Evolutionary conservation across 2,113 vertebrate species (phyloP).

Genomic region (Zosterops lateralis): DNA sequence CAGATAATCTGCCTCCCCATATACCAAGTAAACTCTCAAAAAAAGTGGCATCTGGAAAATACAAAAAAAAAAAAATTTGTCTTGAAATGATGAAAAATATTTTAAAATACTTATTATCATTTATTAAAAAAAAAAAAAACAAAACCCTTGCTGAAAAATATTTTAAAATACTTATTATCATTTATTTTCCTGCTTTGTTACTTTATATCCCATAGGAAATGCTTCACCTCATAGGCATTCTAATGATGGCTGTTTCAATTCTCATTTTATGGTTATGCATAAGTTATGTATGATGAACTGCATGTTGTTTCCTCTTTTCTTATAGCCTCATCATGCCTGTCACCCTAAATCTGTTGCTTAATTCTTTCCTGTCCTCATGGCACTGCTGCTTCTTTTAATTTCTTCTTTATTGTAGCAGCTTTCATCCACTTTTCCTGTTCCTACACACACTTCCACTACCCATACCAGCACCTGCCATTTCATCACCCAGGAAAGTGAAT

Average conservation of each 20-base stretch:
- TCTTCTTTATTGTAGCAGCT: not conserved
- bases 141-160: too few species aligned
- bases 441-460: not conserved
- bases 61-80: fast-evolving
- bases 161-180: not conserved
- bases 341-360: not conserved
- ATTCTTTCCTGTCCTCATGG: not conserved
- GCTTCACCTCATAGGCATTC: not conserved
- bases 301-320: not conserved
- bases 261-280: not conserved
- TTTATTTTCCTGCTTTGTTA: not conserved
- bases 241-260: not conserved
- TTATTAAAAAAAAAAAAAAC: too few species aligned
- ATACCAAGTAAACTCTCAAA: not conserved
- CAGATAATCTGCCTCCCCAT: too few species aligned
- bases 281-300: not conserved
- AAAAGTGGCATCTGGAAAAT: not conserved
- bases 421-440: not conserved
- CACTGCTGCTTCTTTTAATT: not conserved
- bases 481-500: conserved; percentile 4
- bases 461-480: not conserved
- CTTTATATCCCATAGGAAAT: not conserved
- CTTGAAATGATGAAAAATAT: not conserved
- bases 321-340: not conserved
- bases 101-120: too few species aligned